Evolutionary conservation across 1,140 invertebrate species (phyloP), one percentile per base, ranked within the genome.

Genomic region (Drosophila tristis): DNA sequence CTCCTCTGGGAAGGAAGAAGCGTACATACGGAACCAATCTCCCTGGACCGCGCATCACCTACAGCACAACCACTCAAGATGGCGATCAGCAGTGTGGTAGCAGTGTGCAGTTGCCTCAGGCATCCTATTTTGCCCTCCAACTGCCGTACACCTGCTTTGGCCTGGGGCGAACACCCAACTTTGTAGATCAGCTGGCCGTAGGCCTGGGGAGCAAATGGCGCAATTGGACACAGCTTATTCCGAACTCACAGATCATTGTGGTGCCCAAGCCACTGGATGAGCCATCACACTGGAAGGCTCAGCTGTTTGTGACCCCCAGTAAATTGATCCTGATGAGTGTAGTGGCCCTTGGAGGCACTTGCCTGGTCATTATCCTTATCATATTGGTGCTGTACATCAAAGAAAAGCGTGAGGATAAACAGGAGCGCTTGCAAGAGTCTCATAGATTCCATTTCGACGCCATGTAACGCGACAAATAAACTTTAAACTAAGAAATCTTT

Each of bases 171-270:
- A 98, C 98, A 20, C 98, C 98, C 3, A 99, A 99, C 93, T 99
- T 99, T 93, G 96, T 99, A 2, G 99, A 99, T 92, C 95, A 94
- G 44, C 92, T 99, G 13, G 95, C 94, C 35, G 96, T 99, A 16
- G 97, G 97, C 7, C 94, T 99, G 60, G 96, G 93, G 64, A 94
- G 94, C 57, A 92, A 94, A 77, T 95, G 92, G 0, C 94, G 94
- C 73, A 95, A 95, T 51, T 99, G 97, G 96, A 96, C 96, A 1
- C 97, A 98, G 92, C 96, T 99, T 39, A 99, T 99, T 90, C 98
- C 97, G 35, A 99, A 99, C 92, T 99, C 98, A 1, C 98, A 99
- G 93, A 96, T 99, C 92, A 96, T 99, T 16, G 95, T 99, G 1
- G 97, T 99, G 67, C 98, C 98, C 4, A 95, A 95, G 91, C 98